A percentile compares a stretch with the other conserved stretches of the same genome.
Evolutionary conservation across 2,888 invertebrate species (phyloP).

Genomic region (Uloborus plumipes): DNA sequence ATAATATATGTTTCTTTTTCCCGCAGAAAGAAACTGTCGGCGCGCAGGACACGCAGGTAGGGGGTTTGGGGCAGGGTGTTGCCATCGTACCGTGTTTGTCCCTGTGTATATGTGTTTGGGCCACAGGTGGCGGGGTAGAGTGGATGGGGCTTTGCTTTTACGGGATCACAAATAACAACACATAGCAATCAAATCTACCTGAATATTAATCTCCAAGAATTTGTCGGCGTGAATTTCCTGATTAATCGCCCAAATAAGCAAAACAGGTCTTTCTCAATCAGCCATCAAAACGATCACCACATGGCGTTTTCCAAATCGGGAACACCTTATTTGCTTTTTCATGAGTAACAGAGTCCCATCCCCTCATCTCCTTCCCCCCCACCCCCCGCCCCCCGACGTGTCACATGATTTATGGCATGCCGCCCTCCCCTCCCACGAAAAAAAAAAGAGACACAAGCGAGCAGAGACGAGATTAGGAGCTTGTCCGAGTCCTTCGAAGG

Average conservation of each 20-base stretch:
- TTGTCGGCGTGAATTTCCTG: neutral
- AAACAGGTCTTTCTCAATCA: slow-evolving; percentile 15
- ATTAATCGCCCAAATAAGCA: slow-evolving; percentile 28
- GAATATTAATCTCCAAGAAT: too few relatives aligned
- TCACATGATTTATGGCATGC: slow-evolving; percentile 54
- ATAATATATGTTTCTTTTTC: too few relatives aligned
- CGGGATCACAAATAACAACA: too few relatives aligned
- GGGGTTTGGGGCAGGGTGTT: too few relatives aligned
- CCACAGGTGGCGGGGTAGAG: too few relatives aligned
- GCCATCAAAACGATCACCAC: slow-evolving; percentile 23
- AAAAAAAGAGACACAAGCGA: slow-evolving; percentile 7
- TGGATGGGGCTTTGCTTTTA: too few relatives aligned
- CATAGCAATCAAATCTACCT: too few relatives aligned
- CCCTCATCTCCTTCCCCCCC: slow-evolving; percentile 13
- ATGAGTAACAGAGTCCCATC: slow-evolving; percentile 51
- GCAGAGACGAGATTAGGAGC: slow-evolving; percentile 49
- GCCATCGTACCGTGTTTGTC: too few relatives aligned
- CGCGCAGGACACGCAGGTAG: too few relatives aligned
- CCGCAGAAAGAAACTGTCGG: too few relatives aligned
- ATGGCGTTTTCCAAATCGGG: slow-evolving; percentile 36
- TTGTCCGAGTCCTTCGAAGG: slow-evolving; percentile 23
- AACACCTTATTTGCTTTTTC: slow-evolving; percentile 59
- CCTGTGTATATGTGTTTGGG: too few relatives aligned
- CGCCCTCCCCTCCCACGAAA: slow-evolving; percentile 10
- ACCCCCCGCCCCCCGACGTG: too few relatives aligned